Evolutionary conservation across 2,888 invertebrate genomes (phyloP), one percentile per base, ranked within the genome.

Genomic region (Athrips mouffetella): DNA sequence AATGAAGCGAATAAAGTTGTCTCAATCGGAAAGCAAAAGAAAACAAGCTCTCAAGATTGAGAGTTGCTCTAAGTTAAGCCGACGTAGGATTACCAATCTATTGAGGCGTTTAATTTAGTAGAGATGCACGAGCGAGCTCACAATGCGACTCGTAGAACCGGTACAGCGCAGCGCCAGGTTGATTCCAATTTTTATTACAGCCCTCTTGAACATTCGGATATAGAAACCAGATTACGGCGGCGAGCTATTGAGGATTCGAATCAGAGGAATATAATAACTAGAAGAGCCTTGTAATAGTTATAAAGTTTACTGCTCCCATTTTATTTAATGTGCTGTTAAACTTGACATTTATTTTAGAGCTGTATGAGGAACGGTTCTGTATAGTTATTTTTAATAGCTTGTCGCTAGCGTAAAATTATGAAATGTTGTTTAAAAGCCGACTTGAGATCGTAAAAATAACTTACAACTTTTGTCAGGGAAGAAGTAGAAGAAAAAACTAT

Each of bases 191-290:
- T 78, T 79, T 76, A 68, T 72, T 66, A 62, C 54, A 54, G 37
- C 54, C 63, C 67, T 67, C 69, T 74, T 68, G 65, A 73, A 64
- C 57, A 59, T 60, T 75, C 70, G 52, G 66, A 74, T 80, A 71
- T 75, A 78, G 75, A 80, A 76, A 73, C 67, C 68, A 75, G 79
- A 81, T 50, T 79, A 77, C 62, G 50, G 59, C 54, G 65, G 65
- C 63, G 61, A 55, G 52, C 62, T 68, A 67, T 67, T 68, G 66
- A 64, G 54, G 55, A 60, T 63, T 44, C 13, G n/a, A 44, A 44
- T 20, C 44, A 8, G 18, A 4, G 20, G 11, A 11, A n/a, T 37
- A 37, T 4, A 21, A 21, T 21, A 37, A 37, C 37, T 21, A 37
- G 37, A 37, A 11, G 20, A 37, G 37, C 21, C 11, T 21, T 21